phyloP scores from a whole-genome alignment of 2,113 vertebrate genomes.

The Malurus cyaneus region DNA sequence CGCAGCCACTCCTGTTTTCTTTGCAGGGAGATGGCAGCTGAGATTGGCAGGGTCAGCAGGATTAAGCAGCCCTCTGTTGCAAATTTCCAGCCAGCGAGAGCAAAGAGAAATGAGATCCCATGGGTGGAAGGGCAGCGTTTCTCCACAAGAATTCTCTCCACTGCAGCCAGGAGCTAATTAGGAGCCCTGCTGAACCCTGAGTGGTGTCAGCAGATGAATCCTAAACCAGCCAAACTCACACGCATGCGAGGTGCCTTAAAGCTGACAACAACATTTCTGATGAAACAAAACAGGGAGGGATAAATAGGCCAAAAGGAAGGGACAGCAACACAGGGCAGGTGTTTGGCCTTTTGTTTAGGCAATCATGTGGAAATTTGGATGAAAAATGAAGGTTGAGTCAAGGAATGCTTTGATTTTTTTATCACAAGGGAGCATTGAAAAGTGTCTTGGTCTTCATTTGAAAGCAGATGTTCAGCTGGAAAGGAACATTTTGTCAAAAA shows the following conservation, averaged over 20 bases:
- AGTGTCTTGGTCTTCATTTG: not conserved
- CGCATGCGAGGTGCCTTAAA: not conserved
- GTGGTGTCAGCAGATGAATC: not conserved
- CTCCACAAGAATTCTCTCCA: not conserved
- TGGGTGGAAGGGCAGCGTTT: not conserved
- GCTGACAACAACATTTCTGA: not conserved
- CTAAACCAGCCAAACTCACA: not conserved
- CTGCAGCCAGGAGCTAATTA: conserved; percentile 15
- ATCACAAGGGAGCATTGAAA: not conserved
- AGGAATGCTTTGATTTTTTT: not conserved
- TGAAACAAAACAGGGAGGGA: not conserved
- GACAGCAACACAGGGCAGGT: not conserved
- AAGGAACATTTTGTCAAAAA: not conserved
- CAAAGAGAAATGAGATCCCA: not conserved
- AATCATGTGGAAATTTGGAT: not conserved
- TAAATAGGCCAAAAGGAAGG: not conserved
- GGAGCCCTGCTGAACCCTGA: not conserved
- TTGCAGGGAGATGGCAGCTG: not conserved
- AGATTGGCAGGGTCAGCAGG: not conserved
- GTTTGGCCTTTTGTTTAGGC: not conserved
- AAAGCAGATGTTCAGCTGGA: not conserved
- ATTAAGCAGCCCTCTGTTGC: not conserved
- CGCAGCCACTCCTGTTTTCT: not conserved
- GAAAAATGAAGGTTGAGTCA: not conserved
- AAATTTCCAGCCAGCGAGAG: not conserved